Conservation (phyloP, 2,113 vertebrate genomes). For the Pelecanoides urinatrix region DNA sequence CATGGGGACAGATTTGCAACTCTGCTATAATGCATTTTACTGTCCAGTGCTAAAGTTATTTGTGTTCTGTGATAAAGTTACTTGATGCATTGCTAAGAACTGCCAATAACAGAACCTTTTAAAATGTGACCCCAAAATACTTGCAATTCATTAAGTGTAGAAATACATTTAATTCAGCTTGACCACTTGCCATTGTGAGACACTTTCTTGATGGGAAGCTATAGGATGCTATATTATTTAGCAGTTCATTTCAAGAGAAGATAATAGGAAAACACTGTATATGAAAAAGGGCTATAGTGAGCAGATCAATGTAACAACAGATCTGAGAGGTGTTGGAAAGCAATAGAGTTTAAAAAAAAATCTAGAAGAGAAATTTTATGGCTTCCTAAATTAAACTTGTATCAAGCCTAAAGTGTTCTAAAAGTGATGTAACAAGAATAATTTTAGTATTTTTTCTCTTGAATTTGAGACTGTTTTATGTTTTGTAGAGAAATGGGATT, state of each 20-base stretch:
- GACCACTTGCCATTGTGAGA: neutral
- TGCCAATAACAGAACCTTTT: neutral
- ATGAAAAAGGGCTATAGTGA: neutral
- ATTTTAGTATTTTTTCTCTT: neutral
- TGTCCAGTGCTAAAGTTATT: neutral
- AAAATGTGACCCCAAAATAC: neutral
- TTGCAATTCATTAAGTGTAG: neutral
- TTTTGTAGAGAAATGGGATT: neutral
- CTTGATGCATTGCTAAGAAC: neutral
- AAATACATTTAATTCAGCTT: neutral
- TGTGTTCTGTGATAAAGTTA: neutral
- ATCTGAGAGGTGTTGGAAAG: neutral
- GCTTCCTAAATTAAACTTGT: neutral
- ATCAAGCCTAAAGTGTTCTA: neutral
- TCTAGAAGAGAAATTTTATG: neutral
- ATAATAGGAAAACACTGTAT: neutral
- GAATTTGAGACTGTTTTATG: neutral
- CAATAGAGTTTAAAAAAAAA: neutral
- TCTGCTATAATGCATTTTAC: neutral
- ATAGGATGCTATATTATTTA: neutral
- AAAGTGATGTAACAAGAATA: neutral
- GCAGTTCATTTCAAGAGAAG: neutral
- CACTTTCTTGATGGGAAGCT: neutral
- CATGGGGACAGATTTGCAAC: neutral
- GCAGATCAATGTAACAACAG: neutral